Evolutionary conservation across 2,797 vertebrate species (phyloP).

Genomic region (Gephyroberyx darwinii): DNA sequence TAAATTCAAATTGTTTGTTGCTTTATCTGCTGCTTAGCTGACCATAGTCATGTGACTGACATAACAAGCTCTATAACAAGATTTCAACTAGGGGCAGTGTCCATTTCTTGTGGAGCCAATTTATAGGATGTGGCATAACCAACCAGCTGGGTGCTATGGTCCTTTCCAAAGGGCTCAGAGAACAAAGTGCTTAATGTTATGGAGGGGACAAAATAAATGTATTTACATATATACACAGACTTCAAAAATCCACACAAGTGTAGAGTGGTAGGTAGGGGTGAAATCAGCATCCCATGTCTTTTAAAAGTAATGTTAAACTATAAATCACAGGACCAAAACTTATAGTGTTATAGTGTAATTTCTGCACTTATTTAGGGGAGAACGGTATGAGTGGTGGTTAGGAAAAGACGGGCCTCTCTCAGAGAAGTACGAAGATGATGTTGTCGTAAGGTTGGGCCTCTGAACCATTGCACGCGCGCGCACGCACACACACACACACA

Average conservation of each 20-base stretch:
- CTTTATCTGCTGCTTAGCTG: neutral
- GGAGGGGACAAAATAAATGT: conserved; percentile 10
- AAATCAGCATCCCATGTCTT: conserved; percentile 26
- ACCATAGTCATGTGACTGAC: neutral
- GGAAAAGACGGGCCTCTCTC: neutral
- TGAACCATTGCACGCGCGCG: neutral
- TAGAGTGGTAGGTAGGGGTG: neutral
- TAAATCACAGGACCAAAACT: neutral
- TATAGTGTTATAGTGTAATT: neutral
- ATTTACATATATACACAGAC: conserved; percentile 43
- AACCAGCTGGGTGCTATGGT: neutral
- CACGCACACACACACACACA: neutral
- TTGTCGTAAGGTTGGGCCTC: neutral
- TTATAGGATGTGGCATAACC: neutral
- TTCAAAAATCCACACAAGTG: neutral
- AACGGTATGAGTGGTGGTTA: neutral
- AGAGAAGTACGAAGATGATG: neutral
- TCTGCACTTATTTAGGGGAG: conserved; percentile 14
- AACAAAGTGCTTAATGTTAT: conserved; percentile 41
- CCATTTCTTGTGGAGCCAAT: conserved; percentile 2
- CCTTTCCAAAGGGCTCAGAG: conserved; percentile 12
- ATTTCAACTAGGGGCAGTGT: neutral
- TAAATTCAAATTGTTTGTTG: neutral
- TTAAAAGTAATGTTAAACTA: neutral
- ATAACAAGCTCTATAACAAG: neutral